phyloP scores from a whole-genome alignment of 2,888 invertebrate genomes.

The Calameuta filiformis region DNA sequence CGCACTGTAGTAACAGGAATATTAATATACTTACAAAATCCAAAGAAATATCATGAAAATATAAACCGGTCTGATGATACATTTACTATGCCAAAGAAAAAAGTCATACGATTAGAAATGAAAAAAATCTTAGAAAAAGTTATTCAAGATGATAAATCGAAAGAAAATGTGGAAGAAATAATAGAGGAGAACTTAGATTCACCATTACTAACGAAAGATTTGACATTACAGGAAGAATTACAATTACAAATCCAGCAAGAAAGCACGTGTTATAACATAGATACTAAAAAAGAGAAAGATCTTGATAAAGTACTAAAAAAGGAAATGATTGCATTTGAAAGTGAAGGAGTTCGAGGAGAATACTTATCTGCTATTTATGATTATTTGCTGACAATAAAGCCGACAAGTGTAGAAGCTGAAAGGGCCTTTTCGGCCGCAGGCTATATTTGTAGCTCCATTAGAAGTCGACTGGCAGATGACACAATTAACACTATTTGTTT shows the following conservation, averaged over 20 bases:
- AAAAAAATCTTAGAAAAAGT: slow-evolving; percentile 19
- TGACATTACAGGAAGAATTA: slow-evolving; percentile 25
- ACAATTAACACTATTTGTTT: too few relatives aligned
- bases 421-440: too few relatives aligned
- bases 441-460: too few relatives aligned
- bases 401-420: too few relatives aligned
- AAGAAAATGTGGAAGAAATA: too few relatives aligned
- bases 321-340: slow-evolving; percentile 13
- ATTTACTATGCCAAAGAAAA: slow-evolving; percentile 14
- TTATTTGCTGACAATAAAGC: too few relatives aligned
- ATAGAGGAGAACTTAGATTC: not conserved
- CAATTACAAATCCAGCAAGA: slow-evolving; percentile 24
- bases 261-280: slow-evolving; percentile 22
- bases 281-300: slow-evolving; percentile 20
- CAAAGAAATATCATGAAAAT: slow-evolving; percentile 24
- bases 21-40: slow-evolving; percentile 28
- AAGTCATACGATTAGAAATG: slow-evolving; percentile 15
- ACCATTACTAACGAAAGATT: slow-evolving; percentile 5
- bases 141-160: not conserved
- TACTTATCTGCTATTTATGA: too few relatives aligned
- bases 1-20: slow-evolving; percentile 18
- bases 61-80: slow-evolving; percentile 14
- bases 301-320: slow-evolving; percentile 25
- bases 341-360: not conserved
- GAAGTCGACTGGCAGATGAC: too few relatives aligned